Base-by-base conservation (phyloP, 2,888 invertebrate species). In the Monoplex corrugatus region DNA sequence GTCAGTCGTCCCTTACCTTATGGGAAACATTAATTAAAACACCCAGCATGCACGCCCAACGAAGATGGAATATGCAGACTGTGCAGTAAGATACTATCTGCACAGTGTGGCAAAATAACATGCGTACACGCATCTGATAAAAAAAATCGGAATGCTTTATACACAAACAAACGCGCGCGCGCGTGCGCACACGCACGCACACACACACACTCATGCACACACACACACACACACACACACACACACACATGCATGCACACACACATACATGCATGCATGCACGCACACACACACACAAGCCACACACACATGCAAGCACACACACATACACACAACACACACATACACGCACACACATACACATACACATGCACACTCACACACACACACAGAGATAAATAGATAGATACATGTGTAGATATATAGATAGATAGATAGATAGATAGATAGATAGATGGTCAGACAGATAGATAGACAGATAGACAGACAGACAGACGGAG, bases 321-420 rank as follows among this genome's bases (percentile, higher is more conserved):
- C 63, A 63, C 23, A 63, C 3, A 28, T 32, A 16, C 72, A 6
- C 32, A 72, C 16, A 32, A 32, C 35, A 32, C 35, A 32, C 32
- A 72, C 72, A 32, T 10, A 72, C 32, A 35, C 6, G 0, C 32
- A 35, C 72, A 35, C 32, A 72, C 72, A 35, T 35, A 72, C 72
- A 72, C 63, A 35, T 16, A 72, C 72, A 35, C 72, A 72, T 35
- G 35, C 35, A 72, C 72, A 35, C 72, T 35, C 72, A 72, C 72
- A 72, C 72, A 72, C 72, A 72, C 72, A 35, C 72, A 72, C 72
- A 35, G 32, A 75, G 35, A 75, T 38, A 75, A 35, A 75, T 38
- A 75, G 13, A 38, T 28, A 23, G 6, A n/a, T 8, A n/a, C 38
- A 75, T 38, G 8, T 38, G 35, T 38, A 23, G 35, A 23, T 32